Conservation (phyloP, 2,113 vertebrate genomes). For the Centropus bengalensis region DNA sequence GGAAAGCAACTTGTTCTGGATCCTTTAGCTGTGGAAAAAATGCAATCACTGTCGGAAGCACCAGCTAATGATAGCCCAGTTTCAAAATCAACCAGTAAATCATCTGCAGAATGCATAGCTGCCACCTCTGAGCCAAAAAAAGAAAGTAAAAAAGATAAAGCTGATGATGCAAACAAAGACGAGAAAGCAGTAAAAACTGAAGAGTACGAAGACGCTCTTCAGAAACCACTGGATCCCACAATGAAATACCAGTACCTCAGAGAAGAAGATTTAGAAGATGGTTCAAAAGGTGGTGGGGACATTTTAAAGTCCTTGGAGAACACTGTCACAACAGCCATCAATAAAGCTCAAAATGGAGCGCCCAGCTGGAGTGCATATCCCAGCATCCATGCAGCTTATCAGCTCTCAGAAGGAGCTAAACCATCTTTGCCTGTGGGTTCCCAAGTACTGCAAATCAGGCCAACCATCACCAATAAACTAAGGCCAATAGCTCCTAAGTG, state of each 20-base stretch:
- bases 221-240: slow-evolving; percentile 84
- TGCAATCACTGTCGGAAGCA: slow-evolving; percentile 88
- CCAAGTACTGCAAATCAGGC: slow-evolving; percentile 89
- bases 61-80: slow-evolving; percentile 73
- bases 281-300: slow-evolving; percentile 91
- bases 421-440: slow-evolving; percentile 80
- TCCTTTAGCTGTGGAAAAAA: slow-evolving; percentile 93
- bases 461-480: slow-evolving; percentile 89
- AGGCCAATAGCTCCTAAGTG: slow-evolving; percentile 94
- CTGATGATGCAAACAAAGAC: slow-evolving; percentile 63
- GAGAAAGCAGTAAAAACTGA: slow-evolving; percentile 85
- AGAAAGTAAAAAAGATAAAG: slow-evolving; percentile 83
- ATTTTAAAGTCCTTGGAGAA: slow-evolving; percentile 98
- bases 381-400: slow-evolving; percentile 97
- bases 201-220: slow-evolving; percentile 84
- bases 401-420: slow-evolving; percentile 92
- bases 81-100: slow-evolving; percentile 82
- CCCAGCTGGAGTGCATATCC: slow-evolving; percentile 96
- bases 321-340: slow-evolving; percentile 87
- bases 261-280: slow-evolving; percentile 96
- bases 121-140: slow-evolving; percentile 81
- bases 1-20: slow-evolving; percentile 96
- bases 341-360: slow-evolving; percentile 84
- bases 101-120: slow-evolving; percentile 76
- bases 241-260: slow-evolving; percentile 95